phyloP scores from a whole-genome alignment of 1,140 invertebrate species.

The Coboldia fuscipes region DNA sequence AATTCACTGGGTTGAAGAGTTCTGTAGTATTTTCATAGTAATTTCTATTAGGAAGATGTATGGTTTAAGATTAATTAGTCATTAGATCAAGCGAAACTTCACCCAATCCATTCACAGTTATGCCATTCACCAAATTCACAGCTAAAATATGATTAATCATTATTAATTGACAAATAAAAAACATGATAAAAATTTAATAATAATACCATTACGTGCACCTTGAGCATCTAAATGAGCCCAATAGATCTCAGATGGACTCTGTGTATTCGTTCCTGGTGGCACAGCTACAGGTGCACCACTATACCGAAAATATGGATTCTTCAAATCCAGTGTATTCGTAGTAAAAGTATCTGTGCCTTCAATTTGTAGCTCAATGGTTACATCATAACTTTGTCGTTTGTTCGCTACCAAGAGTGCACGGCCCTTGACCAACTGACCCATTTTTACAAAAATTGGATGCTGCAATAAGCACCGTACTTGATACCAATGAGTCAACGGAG shows the following conservation, averaged over 20 bases:
- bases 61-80: no score
- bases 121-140: conserved; percentile 59
- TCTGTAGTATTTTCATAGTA: no score
- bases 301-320: conserved; percentile 96
- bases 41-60: no score
- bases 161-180: not conserved
- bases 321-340: conserved; percentile 85
- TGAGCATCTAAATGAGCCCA: conserved; percentile 67
- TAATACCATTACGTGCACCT: conserved; percentile 14
- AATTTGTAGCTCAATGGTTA: conserved; percentile 84
- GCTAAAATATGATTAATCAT: conserved; percentile 19
- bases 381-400: conserved; percentile 96
- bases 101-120: conserved; percentile 52
- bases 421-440: conserved; percentile 78
- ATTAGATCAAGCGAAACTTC: conserved; percentile 51
- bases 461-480: conserved; percentile 93
- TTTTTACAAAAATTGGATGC: conserved; percentile 83
- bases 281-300: conserved; percentile 70
- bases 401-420: conserved; percentile 79
- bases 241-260: conserved; percentile 79
- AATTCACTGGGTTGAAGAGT: no score
- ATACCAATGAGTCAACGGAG: conserved; percentile 99
- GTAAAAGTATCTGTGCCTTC: conserved; percentile 70
- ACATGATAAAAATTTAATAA: not conserved
- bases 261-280: conserved; percentile 70